Evolutionary conservation across 1,140 invertebrate species (phyloP), one percentile per base, ranked within the genome.

Genomic region (Planococcus citri): DNA sequence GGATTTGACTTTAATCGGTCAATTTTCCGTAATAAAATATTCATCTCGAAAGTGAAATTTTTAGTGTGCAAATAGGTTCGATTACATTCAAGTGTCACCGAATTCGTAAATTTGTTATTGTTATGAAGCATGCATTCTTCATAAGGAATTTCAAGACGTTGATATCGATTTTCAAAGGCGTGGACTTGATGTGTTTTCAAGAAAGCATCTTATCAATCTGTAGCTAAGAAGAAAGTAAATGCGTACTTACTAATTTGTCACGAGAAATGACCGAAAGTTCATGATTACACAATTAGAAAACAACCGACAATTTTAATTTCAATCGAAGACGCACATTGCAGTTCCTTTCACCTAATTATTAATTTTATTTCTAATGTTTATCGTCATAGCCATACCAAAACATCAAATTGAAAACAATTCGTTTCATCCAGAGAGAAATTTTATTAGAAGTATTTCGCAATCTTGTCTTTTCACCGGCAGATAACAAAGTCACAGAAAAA

Each of bases 161-260:
- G 41, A 9, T 51, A 51, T 51, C 41, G 41, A 51, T 51, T 51
- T 51, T 51, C 41, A 51, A 51, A 51, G 41, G 41, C 41, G 41
- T 51, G 41, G 41, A 51, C 41, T 51, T n/a, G 12, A 51, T 51
- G 41, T 51, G 41, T 9, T 51, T 51, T 51, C 41, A n/a, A 51
- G 41, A 51, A 51, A 51, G 17, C 41, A 20, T n/a, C 41, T 51
- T 51, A 51, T 51, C 41, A 51, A 51, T n/a, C n/a, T 6, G 17
- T 51, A 51, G 41, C 41, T 9, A 3, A 51, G 17, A 51, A 51
- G 4, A 3, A 6, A 51, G 6, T 17, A n/a, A 51, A 51, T 51
- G 2, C 3, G 4, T n/a, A 51, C 41, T 51, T n/a, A 51, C 41
- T n/a, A 51, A 51, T 51, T 51, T 51, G 41, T 51, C 41, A 51